These are phyloP conservation scores for Galerucella pusilla DNA, from an alignment of 2,888 invertebrate species.

Conservation along the genomic window DNA sequence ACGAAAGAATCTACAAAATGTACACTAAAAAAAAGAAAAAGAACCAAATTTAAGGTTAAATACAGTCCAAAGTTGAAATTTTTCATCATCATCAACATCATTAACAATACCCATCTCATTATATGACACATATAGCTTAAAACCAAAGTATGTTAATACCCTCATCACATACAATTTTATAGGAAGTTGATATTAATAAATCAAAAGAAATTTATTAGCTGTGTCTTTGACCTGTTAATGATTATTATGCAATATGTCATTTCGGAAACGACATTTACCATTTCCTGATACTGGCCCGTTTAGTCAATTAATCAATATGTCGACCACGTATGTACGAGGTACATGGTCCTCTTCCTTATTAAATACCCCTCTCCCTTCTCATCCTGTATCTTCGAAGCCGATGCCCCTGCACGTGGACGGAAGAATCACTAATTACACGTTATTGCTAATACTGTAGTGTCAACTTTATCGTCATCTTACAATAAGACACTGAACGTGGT, in stretches of 20 bases:
- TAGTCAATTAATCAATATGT: constrained; percentile 57
- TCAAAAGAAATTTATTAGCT: neutral
- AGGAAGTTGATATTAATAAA: too few species aligned
- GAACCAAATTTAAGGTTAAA: too few species aligned
- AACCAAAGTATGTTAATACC: too few species aligned
- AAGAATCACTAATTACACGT: constrained; percentile 61
- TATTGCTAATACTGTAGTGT: constrained; percentile 47
- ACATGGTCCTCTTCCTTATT: constrained; percentile 34
- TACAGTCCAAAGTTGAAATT: too few species aligned
- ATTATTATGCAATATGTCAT: constrained; percentile 58
- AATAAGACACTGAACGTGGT: constrained; percentile 44
- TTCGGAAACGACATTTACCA: constrained; percentile 61
- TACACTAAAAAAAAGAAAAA: neutral
- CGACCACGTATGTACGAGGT: constrained; percentile 48
- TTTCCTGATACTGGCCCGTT: constrained; percentile 56
- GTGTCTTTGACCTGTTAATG: constrained; percentile 23
- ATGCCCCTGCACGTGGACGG: constrained; percentile 63
- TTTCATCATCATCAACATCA: too few species aligned
- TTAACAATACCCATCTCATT: too few species aligned
- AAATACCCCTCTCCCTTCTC: neutral
- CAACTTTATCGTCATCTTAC: constrained; percentile 55
- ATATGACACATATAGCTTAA: too few species aligned
- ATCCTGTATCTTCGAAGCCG: constrained; percentile 46
- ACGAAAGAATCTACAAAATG: neutral
- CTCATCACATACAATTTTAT: too few species aligned